Conservation (phyloP, 2,113 vertebrate species). For the Scopus umbretta region DNA sequence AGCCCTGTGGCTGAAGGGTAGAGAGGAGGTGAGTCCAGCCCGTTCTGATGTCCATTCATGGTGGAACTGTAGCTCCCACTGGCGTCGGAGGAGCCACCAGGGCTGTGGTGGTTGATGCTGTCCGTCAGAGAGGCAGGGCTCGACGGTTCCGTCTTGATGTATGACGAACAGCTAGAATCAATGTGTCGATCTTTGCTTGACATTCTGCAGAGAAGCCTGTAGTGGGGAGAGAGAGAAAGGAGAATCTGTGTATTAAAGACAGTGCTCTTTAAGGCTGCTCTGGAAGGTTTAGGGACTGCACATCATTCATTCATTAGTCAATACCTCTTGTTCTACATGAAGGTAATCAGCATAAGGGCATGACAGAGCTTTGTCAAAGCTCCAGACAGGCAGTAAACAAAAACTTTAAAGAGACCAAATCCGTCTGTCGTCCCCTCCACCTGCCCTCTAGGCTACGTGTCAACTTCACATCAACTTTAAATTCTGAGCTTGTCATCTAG, state of each 20-base stretch:
- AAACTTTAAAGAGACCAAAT: constrained; percentile 66
- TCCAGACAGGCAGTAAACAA: constrained; percentile 75
- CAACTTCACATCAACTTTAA: constrained; percentile 31
- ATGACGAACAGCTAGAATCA: constrained; percentile 98
- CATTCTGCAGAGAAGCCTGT: constrained; percentile 99
- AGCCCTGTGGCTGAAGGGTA: constrained; percentile 89
- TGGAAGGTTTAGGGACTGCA: constrained; percentile 62
- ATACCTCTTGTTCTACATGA: constrained; percentile 96
- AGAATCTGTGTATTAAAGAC: constrained; percentile 66
- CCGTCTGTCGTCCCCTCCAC: background rate
- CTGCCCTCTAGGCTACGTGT: constrained; percentile 12
- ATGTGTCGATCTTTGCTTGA: constrained; percentile 99
- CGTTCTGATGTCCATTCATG: constrained; percentile 99
- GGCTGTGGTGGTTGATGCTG: constrained; percentile 99
- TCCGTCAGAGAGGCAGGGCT: constrained; percentile 99
- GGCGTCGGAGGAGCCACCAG: constrained; percentile 97
- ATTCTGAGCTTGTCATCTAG: constrained; percentile 19
- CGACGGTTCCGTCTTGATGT: constrained; percentile 99
- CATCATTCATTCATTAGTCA: constrained; percentile 91
- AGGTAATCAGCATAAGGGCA: constrained; percentile 88
- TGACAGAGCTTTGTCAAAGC: constrained; percentile 85
- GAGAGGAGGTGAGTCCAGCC: constrained; percentile 96
- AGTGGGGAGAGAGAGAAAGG: constrained; percentile 40
- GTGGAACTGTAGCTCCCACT: constrained; percentile 99
- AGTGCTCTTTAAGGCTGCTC: constrained; percentile 48